These are phyloP conservation scores for Aphelocoma coerulescens DNA, from an alignment of 2,113 vertebrate genomes.

Conservation along the genomic window DNA sequence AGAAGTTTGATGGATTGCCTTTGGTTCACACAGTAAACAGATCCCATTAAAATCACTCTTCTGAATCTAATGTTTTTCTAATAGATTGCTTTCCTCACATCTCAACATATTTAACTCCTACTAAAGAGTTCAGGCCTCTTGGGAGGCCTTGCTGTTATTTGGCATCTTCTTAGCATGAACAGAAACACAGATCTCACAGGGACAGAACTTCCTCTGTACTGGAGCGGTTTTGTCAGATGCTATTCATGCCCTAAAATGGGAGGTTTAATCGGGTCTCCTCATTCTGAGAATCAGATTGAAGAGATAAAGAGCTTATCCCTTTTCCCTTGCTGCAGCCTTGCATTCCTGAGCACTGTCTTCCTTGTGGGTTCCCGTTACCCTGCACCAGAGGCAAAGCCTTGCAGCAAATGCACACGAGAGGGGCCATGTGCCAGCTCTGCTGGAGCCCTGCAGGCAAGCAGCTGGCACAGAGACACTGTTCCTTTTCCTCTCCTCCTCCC, in stretches of 20 bases:
- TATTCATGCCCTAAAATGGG: background rate
- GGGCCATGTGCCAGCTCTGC: background rate
- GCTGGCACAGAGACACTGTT: background rate
- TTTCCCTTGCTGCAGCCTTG: background rate
- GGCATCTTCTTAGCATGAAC: background rate
- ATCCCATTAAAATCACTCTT: background rate
- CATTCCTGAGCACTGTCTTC: background rate
- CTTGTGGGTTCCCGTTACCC: rapidly evolving
- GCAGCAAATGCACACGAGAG: rapidly evolving
- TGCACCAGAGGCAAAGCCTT: background rate
- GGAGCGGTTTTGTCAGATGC: background rate
- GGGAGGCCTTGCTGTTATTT: background rate
- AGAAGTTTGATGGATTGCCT: background rate
- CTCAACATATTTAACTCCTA: background rate
- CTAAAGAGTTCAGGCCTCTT: background rate
- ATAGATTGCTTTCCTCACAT: background rate
- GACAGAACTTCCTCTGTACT: background rate
- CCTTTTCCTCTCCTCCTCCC: background rate
- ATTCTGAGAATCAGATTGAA: background rate
- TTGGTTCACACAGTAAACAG: background rate
- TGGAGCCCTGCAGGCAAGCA: background rate
- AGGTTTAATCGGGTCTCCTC: background rate
- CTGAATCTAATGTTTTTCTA: background rate
- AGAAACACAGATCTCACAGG: background rate
- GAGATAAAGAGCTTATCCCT: background rate